These are phyloP conservation scores for Danaus melanippus DNA, from an alignment of 1,140 invertebrate species.

Conservation along the genomic window DNA sequence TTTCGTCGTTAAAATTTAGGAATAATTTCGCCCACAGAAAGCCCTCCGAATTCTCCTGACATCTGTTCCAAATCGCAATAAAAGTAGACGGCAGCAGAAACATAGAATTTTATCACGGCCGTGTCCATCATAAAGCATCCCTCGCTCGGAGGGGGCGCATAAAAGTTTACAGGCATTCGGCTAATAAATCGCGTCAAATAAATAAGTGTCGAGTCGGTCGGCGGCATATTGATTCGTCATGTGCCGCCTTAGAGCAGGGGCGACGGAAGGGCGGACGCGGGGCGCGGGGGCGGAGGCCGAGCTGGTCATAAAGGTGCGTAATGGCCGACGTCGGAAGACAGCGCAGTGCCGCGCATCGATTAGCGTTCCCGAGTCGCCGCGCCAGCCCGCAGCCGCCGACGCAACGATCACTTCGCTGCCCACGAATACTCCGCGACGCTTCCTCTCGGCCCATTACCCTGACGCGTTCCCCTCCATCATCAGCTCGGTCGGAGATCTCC, in stretches of 20 bases:
- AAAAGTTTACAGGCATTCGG: conserved; percentile 69
- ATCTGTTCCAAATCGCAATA: conserved; percentile 60
- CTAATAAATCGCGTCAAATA: conserved; percentile 71
- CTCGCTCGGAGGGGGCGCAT: conserved; percentile 43
- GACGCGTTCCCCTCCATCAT: conserved; percentile 4
- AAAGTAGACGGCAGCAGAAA: conserved; percentile 52
- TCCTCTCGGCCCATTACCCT: conserved; percentile 1
- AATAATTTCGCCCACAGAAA: conserved; percentile 33
- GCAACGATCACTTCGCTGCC: conserved; percentile 33
- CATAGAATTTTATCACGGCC: conserved; percentile 61
- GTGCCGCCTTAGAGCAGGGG: conserved; percentile 58
- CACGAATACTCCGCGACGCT: conserved; percentile 9
- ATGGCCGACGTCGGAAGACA: conserved; percentile 67
- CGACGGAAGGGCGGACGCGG: conserved; percentile 25
- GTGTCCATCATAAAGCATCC: conserved; percentile 62
- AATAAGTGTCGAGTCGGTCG: conserved; percentile 71
- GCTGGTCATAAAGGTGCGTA: conserved; percentile 68
- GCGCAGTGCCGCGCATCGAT: conserved; percentile 69
- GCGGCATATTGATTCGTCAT: conserved; percentile 72
- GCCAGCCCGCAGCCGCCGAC: conserved; percentile 50
- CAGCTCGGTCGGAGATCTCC: not conserved
- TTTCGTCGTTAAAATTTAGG: conserved; percentile 37
- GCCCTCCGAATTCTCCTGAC: conserved; percentile 36
- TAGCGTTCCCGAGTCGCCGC: conserved; percentile 45
- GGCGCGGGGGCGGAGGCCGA: conserved; percentile 33